Base-by-base conservation (phyloP, 2,888 invertebrate species). In the Gymnosoma rotundatum region DNA sequence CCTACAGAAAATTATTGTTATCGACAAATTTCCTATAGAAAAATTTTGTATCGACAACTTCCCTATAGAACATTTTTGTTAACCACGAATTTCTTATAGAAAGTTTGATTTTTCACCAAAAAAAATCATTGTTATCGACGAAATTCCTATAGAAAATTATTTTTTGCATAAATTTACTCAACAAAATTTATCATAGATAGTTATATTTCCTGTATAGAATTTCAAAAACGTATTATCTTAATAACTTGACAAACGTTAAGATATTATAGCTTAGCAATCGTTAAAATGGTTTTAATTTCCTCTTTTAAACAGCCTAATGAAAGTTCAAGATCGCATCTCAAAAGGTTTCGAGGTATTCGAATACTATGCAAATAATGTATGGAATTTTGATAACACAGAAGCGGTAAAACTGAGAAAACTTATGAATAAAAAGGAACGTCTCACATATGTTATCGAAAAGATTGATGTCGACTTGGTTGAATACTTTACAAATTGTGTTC, bases 291-390 rank as follows among this genome's bases (percentile, higher is more conserved):
- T 5, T 32, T 32, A 32, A 32, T 32, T 42, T 21, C 42, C 12
- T 45, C 9, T 36, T 58, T n/a, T 7, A 5, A 48, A 73, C 58
- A 98, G 97, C 38, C 93, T 98, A 89, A 95, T 96, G 89, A 94
- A 95, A 67, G 95, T 97, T 1, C 98, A 98, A 87, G 95, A 95
- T 78, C 95, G 97, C 63, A 96, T 98, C 88, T 94, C 94, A 86
- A 97, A 97, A 93, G 97, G 98, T 0, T 96, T 97, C 89, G 96
- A 97, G 88, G 96, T 97, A 0, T 96, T 98, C 89, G 97, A 97
- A 89, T 98, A 97, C 91, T 98, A 98, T 92, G 97, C 98, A 0
- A 97, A 96, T 90, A 96, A 97, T 90, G 97, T 97, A 85, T 98
- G 98, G 98, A 96, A 96, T 89, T 97, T 97, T 91, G 95, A 95